A percentile compares a stretch with the other conserved stretches of the same genome.
These are phyloP conservation scores for Trypoxylus dichotomus DNA, from an alignment of 1,140 invertebrate species.

Conservation along the genomic window DNA sequence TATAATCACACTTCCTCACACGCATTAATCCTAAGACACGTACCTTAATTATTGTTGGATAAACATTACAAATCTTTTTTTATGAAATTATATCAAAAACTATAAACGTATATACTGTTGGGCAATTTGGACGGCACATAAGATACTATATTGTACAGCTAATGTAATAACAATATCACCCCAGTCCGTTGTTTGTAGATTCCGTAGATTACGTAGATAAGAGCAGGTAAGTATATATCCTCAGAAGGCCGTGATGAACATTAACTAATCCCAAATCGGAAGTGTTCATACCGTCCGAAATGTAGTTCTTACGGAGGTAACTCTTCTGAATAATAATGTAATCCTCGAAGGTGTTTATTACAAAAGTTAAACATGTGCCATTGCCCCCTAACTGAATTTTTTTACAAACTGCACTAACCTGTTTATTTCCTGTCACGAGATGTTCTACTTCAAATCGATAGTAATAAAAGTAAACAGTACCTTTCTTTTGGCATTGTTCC, in stretches of 20 bases:
- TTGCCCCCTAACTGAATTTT: conserved; percentile 9
- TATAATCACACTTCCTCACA: conserved; percentile 32
- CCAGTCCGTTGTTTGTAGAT: not conserved
- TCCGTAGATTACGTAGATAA: not conserved
- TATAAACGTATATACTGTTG: not conserved
- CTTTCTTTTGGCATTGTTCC: conserved; percentile 6
- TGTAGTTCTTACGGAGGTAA: not conserved
- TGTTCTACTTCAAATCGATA: conserved; percentile 4
- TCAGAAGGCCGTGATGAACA: not conserved
- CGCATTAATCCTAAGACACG: conserved; percentile 28
- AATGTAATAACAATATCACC: not conserved
- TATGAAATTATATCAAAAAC: not conserved
- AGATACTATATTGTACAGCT: not conserved
- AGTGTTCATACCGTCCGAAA: not conserved
- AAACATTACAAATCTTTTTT: not conserved
- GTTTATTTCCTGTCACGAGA: not conserved
- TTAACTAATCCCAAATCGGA: not conserved
- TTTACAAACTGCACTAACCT: conserved; percentile 25
- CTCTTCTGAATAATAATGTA: not conserved
- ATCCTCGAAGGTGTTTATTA: not conserved
- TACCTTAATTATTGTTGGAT: conserved; percentile 25
- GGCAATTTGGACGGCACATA: conserved; percentile 22
- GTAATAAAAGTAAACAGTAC: conserved; percentile 14
- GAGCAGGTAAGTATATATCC: not conserved
- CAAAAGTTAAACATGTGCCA: conserved; percentile 1